Base-by-base conservation (phyloP, 2,797 vertebrate genomes). In the Pangasius djambal region DNA sequence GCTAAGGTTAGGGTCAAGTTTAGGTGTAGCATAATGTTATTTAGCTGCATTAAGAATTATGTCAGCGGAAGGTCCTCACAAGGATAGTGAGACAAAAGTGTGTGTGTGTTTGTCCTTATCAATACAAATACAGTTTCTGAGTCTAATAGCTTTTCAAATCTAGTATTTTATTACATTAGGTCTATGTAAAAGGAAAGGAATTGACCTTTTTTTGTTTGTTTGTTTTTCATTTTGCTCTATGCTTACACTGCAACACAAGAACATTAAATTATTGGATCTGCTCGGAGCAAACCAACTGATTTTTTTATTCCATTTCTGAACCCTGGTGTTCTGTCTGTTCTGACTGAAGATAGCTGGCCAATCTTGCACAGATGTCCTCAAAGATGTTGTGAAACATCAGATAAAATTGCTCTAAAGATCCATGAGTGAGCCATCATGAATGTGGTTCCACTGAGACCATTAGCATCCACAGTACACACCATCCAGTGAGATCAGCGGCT, bases 401-500 rank as follows among this genome's bases (percentile, higher is more conserved):
- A 40, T 67, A 20, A 75, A 88, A 67, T 77, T 83, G 65, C 74
- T 87, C 84, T 82, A 15, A 20, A 89, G 81, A 67, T n/a, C 87
- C 40, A 57, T 31, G 84, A 85, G 48, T 55, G 83, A 85, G 86
- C 86, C 84, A 78, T 82, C 86, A 86, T 85, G 88, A 88, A 89
- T 82, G 79, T 61, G 85, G 79, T 90, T 87, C 84, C 13, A 78
- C 57, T 40, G 82, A 91, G 87, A 78, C 85, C 85, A 82, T 91
- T 91, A 91, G 59, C 31, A 69, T 87, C 25, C 63, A 65, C 83
- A 57, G 86, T 85, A 69, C 67, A 31, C 65, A 90, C 25, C 85
- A 92, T 89, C 86, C 89, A 92, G 89, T 92, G 92, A 93, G 94
- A 93, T 95, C 95, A 81, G 89, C 16, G 89, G 93, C 93, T 93